Conservation (phyloP, 1,140 invertebrate species). For the Drosophila pruinosa region DNA sequence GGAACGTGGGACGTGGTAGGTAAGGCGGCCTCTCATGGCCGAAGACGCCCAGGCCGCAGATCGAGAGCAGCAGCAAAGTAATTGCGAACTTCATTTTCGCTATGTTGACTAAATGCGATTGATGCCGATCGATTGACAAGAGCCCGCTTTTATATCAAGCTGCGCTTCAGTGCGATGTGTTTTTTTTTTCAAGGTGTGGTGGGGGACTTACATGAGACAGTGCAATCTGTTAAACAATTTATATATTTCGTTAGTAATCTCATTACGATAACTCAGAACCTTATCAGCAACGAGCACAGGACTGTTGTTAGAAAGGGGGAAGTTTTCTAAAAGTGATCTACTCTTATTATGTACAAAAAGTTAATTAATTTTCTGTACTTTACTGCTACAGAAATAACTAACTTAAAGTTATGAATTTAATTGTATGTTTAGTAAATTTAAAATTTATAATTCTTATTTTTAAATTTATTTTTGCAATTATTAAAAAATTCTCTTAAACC, state of each 20-base stretch:
- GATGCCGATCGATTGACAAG: not conserved
- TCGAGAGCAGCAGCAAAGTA: slow-evolving; percentile 2
- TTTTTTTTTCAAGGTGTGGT: not conserved
- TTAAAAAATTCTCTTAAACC: too few relatives aligned
- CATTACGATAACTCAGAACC: not conserved
- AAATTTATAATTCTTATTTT: too few relatives aligned
- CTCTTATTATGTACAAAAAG: not conserved
- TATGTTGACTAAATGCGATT: not conserved
- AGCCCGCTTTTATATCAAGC: slow-evolving; percentile 7
- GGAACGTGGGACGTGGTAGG: not conserved
- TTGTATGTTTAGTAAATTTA: not conserved
- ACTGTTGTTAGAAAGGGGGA: not conserved
- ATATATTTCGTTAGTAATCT: not conserved
- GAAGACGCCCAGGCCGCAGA: slow-evolving; percentile 1
- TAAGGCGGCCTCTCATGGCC: slow-evolving; percentile 4
- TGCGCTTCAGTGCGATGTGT: too few relatives aligned
- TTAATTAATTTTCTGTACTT: not conserved
- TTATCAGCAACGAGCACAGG: not conserved
- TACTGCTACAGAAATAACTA: not conserved
- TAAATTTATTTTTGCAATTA: too few relatives aligned
- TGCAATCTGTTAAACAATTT: slow-evolving; percentile 7
- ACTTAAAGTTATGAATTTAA: not conserved
- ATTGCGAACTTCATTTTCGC: slow-evolving; percentile 21
- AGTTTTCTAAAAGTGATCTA: not conserved
- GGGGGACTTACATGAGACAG: slow-evolving; percentile 6